Conservation (phyloP, 2,888 invertebrate genomes). For the Philereme transversata region DNA sequence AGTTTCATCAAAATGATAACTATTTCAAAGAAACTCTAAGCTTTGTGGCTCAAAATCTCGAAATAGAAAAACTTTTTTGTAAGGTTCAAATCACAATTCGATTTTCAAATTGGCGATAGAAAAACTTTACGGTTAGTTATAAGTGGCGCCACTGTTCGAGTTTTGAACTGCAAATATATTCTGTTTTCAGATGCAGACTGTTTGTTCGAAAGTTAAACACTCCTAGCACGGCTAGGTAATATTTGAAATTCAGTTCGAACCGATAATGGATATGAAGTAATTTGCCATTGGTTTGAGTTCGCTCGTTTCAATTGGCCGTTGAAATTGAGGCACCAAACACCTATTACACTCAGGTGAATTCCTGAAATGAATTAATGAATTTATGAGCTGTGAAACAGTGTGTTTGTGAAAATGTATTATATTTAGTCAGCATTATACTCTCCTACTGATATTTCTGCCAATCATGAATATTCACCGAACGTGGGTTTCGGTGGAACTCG, state of each 20-base stretch:
- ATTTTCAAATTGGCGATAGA: constrained; percentile 17
- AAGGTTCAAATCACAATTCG: constrained; percentile 14
- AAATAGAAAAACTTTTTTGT: neutral
- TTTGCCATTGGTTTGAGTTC: constrained; percentile 18
- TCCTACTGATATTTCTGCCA: too few species aligned
- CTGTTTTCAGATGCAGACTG: constrained; percentile 27
- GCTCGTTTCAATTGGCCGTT: constrained; percentile 16
- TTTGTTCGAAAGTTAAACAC: constrained; percentile 30
- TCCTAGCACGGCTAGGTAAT: constrained; percentile 11
- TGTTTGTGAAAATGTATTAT: too few species aligned
- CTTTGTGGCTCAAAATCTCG: too few species aligned
- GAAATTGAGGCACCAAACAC: constrained; percentile 3
- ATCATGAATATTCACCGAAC: too few species aligned
- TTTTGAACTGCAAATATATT: constrained; percentile 28
- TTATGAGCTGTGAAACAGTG: too few species aligned
- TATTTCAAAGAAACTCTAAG: too few species aligned
- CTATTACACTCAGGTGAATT: constrained; percentile 13
- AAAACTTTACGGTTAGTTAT: constrained; percentile 13
- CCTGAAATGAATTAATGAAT: constrained; percentile 2
- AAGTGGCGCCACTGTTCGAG: constrained; percentile 19
- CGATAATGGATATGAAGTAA: constrained; percentile 26
- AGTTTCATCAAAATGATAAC: too few species aligned
- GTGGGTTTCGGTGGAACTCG: too few species aligned
- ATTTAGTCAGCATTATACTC: too few species aligned
- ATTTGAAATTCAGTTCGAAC: constrained; percentile 23